Base-by-base conservation (phyloP, 1,140 invertebrate genomes). In the Polypedilum pembai region DNA sequence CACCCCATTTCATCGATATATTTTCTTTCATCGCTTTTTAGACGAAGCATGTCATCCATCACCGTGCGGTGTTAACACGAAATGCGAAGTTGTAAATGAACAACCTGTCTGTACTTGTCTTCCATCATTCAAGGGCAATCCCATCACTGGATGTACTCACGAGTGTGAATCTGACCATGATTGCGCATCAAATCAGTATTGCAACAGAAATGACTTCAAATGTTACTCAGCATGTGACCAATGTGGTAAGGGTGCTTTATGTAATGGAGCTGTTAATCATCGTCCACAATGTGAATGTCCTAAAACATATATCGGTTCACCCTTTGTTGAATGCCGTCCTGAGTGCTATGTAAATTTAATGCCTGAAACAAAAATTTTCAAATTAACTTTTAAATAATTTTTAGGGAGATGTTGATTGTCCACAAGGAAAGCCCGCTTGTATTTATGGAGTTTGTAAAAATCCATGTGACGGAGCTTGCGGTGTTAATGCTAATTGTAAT, bases 251-350 rank as follows among this genome's bases (percentile, higher is more conserved):
- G 90, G 88, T 74, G 93, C 94, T 0, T 88, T 91, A 75, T 96
- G 94, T 79, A 86, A 90, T 73, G 84, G 84, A 0, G 91, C 92
- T 1, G 78, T 86, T 40, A 90, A 90, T 77, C 93, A 95, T 80
- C 86, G 88, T 74, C 88, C 92, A 4, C 85, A 90, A 73, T 96
- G 94, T 82, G 89, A 88, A 76, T 95, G 93, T 79, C 92, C 92
- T 7, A 88, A 87, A 87, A 90, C 90, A 12, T 92, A 91, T 82
- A 85, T 89, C 74, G 92, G 92, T 76, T 90, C 90, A 78, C 88
- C 92, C 0, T 88, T 88, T 78, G 82, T 86, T 0, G 86, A 88
- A 45, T 94, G 93, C 77, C 85, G 86, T 41, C 87, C 90, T 0
- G 92, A 94, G 78, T 95, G 92, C 77, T 86, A 87, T 73, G 24